Evolutionary conservation across 1,140 invertebrate genomes (phyloP), one percentile per base, ranked within the genome.

Genomic region (Macrobrachium rosenbergii): DNA sequence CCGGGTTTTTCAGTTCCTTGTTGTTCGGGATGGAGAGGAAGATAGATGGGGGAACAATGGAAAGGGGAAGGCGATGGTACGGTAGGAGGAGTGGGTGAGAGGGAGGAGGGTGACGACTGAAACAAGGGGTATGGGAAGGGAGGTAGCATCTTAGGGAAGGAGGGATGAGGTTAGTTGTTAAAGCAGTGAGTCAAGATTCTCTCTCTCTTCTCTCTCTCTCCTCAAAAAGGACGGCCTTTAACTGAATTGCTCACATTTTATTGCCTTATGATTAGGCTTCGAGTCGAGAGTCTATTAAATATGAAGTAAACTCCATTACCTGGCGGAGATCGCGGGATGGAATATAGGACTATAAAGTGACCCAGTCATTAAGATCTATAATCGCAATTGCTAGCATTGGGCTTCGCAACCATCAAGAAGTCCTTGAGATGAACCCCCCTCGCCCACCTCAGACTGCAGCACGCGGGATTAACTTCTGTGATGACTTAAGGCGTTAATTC

Each of bases 211-310:
- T 16, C 43, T 23, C 21, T 21, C 21, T 28, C 21, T n/a, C 21
- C 6, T 14, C n/a, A n/a, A n/a, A n/a, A n/a, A n/a, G 21, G 75
- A 58, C n/a, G 21, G 75, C 11, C 37, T 58, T 77, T 77, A 77
- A 58, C 37, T 58, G 19, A 58, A 77, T 77, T 21, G 52, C 75
- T 58, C 19, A 19, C 43, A 77, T 45, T 77, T 77, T 85, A 78
- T 59, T 43, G 16, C 45, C 37, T 19, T 77, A 77, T 84, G 77
- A 84, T 84, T 77, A 84, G 45, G 52, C 75, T 59, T 76, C 16
- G 83, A 79, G 83, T 85, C 72, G 75, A 85, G 75, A 85, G 67
- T 85, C 75, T 75, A 85, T 85, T 85, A 85, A 85, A 69, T 78
- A 85, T 59, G 75, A 85, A 63, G 62, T 76, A 85, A 52, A 77